These are phyloP conservation scores for Zaprionus ghesquierei DNA, from an alignment of 1,140 invertebrate genomes.

Conservation along the genomic window DNA sequence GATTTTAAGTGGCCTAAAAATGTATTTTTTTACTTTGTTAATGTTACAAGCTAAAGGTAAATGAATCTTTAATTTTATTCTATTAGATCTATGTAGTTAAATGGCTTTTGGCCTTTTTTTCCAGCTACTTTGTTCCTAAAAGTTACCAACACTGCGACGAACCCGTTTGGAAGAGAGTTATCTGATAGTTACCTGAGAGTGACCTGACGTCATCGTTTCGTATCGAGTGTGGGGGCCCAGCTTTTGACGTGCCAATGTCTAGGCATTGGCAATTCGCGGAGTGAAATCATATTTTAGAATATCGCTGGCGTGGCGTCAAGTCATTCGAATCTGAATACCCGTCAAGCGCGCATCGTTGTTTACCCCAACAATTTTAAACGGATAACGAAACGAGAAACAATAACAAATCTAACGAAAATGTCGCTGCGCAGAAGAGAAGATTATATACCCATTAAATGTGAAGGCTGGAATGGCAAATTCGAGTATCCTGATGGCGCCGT, in stretches of 20 bases:
- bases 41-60: too few species aligned
- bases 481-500: conserved; percentile 65
- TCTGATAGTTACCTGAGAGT: not conserved
- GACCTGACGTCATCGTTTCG: not conserved
- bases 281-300: conserved; percentile 80
- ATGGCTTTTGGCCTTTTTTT: not conserved
- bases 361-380: not conserved
- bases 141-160: not conserved
- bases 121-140: not conserved
- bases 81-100: too few species aligned
- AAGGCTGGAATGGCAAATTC: conserved; percentile 82
- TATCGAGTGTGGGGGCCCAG: not conserved
- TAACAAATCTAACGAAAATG: conserved; percentile 35
- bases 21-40: too few species aligned
- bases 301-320: conserved; percentile 20
- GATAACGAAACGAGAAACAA: not conserved
- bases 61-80: too few species aligned
- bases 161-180: conserved; percentile 22
- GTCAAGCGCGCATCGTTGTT: conserved; percentile 20
- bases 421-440: conserved; percentile 69
- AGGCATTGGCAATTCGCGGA: conserved; percentile 28
- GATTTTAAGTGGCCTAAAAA: too few species aligned
- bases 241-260: conserved; percentile 28
- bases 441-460: conserved; percentile 81
- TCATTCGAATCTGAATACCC: conserved; percentile 67